A percentile compares a stretch with the other conserved stretches of the same genome.
Conservation (phyloP, 2,888 invertebrate genomes). For the Hartigia nigra region DNA sequence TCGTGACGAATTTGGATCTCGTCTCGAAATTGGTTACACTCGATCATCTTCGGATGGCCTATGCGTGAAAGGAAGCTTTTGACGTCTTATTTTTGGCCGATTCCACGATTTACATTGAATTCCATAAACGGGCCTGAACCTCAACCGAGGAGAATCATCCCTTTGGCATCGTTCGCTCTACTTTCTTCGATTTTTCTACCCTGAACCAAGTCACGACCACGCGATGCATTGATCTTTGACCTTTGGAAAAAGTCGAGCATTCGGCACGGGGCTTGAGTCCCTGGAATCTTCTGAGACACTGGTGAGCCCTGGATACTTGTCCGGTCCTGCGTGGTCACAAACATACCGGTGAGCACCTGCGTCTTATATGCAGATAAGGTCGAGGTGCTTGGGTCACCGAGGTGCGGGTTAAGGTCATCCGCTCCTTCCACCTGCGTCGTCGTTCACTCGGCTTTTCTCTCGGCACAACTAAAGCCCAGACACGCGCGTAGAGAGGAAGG, state of each 20-base stretch:
- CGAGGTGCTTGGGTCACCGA: constrained; percentile 44
- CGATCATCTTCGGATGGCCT: constrained; percentile 43
- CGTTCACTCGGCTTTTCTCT: constrained; percentile 28
- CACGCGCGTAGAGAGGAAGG: constrained; percentile 1
- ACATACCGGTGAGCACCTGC: constrained; percentile 62
- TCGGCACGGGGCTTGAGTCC: background rate
- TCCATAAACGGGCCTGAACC: constrained; percentile 16
- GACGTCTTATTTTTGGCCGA: constrained; percentile 32
- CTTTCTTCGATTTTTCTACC: background rate
- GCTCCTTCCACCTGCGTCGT: constrained; percentile 31
- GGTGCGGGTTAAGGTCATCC: constrained; percentile 43
- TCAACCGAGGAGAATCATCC: background rate
- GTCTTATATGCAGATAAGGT: constrained; percentile 61
- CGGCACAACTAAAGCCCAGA: constrained; percentile 43
- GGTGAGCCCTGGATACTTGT: background rate
- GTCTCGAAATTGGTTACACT: constrained; percentile 47
- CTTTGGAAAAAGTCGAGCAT: constrained; percentile 12
- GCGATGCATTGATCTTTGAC: background rate
- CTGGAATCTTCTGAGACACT: background rate
- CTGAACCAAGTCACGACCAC: background rate
- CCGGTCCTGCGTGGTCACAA: constrained; percentile 31
- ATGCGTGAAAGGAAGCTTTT: constrained; percentile 22
- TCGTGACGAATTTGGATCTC: constrained; percentile 56
- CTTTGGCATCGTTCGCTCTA: background rate
- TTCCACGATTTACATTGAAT: constrained; percentile 11